These are phyloP conservation scores for Rhaphigaster nebulosa DNA, from an alignment of 2,888 invertebrate species.

Conservation along the genomic window DNA sequence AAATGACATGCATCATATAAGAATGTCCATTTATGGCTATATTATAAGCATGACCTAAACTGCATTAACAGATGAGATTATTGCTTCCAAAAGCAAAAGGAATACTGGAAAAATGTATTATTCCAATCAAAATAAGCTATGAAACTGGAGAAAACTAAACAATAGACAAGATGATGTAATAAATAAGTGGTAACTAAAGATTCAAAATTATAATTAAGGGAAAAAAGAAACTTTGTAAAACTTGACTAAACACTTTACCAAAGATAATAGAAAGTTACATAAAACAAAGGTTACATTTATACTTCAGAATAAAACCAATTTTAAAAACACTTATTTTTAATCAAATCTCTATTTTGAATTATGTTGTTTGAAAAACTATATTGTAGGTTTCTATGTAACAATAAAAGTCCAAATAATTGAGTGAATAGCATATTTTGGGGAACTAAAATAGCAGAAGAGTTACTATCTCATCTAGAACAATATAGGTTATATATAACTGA, in stretches of 20 bases:
- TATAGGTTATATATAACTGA: slow-evolving; percentile 23
- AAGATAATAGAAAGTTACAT: not conserved
- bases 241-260: not conserved
- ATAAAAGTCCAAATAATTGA: not conserved
- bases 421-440: not conserved
- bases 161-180: not conserved
- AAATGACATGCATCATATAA: slow-evolving; percentile 8
- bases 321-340: not conserved
- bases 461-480: not conserved
- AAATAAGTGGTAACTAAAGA: not conserved
- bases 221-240: not conserved
- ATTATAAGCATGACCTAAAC: slow-evolving; percentile 5
- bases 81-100: not conserved
- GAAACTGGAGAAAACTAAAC: not conserved
- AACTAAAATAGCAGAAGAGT: not conserved
- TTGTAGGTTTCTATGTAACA: not conserved
- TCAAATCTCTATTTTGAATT: not conserved
- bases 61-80: not conserved
- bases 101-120: not conserved
- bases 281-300: not conserved
- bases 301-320: not conserved
- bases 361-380: not conserved
- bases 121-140: not conserved
- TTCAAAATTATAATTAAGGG: not conserved
- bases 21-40: slow-evolving; percentile 6